A percentile compares a stretch with the other conserved stretches of the same genome.
These are phyloP conservation scores for Loxodonta africana DNA, from an alignment of 2,113 vertebrate species.

Conservation along the genomic window DNA sequence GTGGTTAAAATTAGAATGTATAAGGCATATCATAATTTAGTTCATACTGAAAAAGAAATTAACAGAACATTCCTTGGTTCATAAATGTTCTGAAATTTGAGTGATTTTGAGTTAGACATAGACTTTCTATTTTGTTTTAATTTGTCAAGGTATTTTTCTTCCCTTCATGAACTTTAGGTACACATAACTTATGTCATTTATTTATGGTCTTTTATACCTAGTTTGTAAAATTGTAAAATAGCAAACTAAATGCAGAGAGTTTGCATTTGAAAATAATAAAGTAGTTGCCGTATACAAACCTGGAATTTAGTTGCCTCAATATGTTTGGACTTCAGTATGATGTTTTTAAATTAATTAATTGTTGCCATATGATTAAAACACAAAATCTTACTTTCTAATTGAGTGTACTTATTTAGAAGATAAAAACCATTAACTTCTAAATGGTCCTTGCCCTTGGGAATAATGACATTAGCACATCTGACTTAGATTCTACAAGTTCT, in stretches of 20 bases:
- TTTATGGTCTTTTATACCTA: constrained; percentile 99
- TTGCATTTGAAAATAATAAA: constrained; percentile 98
- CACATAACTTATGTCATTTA: constrained; percentile 99
- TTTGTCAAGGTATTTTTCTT: constrained; percentile 88
- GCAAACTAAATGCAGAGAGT: constrained; percentile 94
- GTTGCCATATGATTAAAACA: constrained; percentile 16
- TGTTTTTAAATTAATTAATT: constrained; percentile 39
- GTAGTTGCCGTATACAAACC: constrained; percentile 94
- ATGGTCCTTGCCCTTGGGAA: background rate
- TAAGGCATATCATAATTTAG: constrained; percentile 95
- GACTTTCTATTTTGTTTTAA: constrained; percentile 94
- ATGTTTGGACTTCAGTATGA: background rate
- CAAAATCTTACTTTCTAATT: background rate
- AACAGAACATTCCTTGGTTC: constrained; percentile 91
- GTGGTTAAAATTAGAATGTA: constrained; percentile 96
- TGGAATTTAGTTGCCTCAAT: constrained; percentile 64
- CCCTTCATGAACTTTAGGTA: constrained; percentile 95
- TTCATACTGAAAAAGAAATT: constrained; percentile 90
- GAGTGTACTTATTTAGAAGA: background rate
- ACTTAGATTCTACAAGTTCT: background rate
- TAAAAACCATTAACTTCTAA: background rate
- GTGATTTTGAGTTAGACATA: constrained; percentile 92
- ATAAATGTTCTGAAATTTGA: constrained; percentile 92
- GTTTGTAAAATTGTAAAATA: constrained; percentile 99
- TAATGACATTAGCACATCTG: background rate